Evolutionary conservation across 92 coral and sea anemone species (phyloP), one percentile per base, ranked within the genome.

Genomic region (Plumapathes pennacea): DNA sequence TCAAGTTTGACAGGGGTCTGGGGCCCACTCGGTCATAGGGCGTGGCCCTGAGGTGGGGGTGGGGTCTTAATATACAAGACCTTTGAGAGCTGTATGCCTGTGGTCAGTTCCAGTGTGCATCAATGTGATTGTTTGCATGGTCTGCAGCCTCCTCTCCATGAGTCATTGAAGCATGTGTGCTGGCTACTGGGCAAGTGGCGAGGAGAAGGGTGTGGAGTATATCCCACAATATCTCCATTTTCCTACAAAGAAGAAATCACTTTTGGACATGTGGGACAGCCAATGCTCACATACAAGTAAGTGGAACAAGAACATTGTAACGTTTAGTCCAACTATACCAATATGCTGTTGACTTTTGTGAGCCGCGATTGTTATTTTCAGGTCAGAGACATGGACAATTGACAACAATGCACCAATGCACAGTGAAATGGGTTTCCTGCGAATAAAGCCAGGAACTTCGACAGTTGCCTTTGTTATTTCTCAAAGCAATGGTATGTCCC

Each of bases 121-220:
- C n/a, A n/a, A n/a, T n/a, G n/a, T n/a, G n/a, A n/a, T 47, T 18
- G 9, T 50, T 0, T 33, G 0, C 14, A 27, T 1, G 13, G 29
- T 2, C 52, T 50, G 23, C 26, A 80, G 88, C 69, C 74, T 33
- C 60, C 88, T 25, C 57, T 86, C 5, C 89, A 82, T 48, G 66
- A 50, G 37, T 77, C 90, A 14, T 77, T 87, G 2, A 26, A 30
- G 44, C 62, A 80, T 40, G 74, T 94, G 39, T 82, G 94, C 20
- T 94, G 99, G 99, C 20, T 94, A 37, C 42, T 94, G 59, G 99
- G 99, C 23, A 77, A 64, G 54, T 94, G 99, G 99, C 62, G 58
- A 36, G 99, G 96, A n/a, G 75, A 88, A 55, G 99, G 99, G 19
- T 76, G 94, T 77, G 99, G 99, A 4, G 55, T 57, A 5, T 94